Evolutionary conservation across 2,113 vertebrate species (phyloP).

Genomic region (Oceanodroma tethys): DNA sequence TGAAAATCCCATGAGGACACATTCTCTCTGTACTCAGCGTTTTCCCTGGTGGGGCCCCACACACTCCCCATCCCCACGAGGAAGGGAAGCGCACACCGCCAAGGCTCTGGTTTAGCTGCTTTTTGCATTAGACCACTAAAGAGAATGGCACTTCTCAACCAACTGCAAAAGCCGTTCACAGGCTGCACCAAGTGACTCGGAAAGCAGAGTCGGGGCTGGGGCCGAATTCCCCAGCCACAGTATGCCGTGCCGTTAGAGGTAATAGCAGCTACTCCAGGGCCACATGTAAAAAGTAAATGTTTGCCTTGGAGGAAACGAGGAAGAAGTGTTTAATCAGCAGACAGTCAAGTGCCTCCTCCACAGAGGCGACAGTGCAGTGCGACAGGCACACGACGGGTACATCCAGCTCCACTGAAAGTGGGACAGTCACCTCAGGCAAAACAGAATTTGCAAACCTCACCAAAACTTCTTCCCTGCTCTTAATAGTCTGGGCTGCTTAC

Average conservation of each 20-base stretch:
- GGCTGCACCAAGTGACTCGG: background rate
- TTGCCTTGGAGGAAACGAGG: conserved; percentile 35
- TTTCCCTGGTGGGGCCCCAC: background rate
- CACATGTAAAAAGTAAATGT: conserved; percentile 50
- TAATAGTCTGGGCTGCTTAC: background rate
- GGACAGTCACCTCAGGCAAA: conserved; percentile 39
- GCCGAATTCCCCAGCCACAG: background rate
- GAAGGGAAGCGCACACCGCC: background rate
- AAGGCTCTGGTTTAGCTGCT: background rate
- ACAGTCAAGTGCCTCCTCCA: background rate
- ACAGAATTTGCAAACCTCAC: background rate
- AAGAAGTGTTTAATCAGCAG: conserved; percentile 56
- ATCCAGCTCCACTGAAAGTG: conserved; percentile 8
- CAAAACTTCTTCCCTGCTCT: background rate
- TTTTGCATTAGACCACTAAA: background rate
- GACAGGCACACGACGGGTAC: background rate
- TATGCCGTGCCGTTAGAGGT: background rate
- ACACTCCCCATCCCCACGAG: background rate
- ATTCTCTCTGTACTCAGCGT: background rate
- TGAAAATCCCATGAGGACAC: background rate
- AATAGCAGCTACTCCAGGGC: background rate
- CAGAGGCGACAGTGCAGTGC: too few relatives aligned
- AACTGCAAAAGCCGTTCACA: rapidly evolving
- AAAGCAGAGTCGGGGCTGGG: rapidly evolving
- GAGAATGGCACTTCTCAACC: background rate